phyloP scores from a whole-genome alignment of 1,140 invertebrate genomes.

The Trinorchestia longiramus region DNA sequence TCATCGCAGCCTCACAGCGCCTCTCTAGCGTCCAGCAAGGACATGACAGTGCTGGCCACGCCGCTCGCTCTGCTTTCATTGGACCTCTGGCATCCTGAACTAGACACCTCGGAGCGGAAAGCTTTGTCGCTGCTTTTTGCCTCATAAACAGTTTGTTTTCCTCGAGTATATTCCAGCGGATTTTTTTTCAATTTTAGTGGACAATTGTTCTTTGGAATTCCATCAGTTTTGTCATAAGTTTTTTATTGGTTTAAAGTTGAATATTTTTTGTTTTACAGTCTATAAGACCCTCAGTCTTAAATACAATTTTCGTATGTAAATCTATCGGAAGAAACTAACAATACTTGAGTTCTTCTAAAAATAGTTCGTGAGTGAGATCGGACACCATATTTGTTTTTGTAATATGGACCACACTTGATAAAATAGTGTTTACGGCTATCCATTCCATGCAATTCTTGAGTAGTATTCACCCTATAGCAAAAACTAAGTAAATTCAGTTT shows the following conservation, averaged over 20 bases:
- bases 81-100: constrained; percentile 26
- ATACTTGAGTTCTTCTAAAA: background rate
- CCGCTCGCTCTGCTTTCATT: constrained; percentile 7
- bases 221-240: background rate
- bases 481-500: background rate
- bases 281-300: background rate
- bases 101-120: background rate
- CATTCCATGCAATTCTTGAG: background rate
- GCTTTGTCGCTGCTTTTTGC: constrained; percentile 21
- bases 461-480: background rate
- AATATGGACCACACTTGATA: no score
- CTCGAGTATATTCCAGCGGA: background rate
- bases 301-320: background rate
- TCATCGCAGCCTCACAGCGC: background rate
- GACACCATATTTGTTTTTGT: no score
- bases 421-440: no score
- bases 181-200: background rate
- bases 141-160: background rate
- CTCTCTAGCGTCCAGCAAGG: constrained; percentile 17
- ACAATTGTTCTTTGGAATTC: background rate
- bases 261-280: background rate
- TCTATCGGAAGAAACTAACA: background rate
- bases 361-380: background rate
- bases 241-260: background rate
- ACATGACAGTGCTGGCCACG: constrained; percentile 18